Conservation (phyloP, 1,140 invertebrate genomes). For the Drosophila simulans region DNA sequence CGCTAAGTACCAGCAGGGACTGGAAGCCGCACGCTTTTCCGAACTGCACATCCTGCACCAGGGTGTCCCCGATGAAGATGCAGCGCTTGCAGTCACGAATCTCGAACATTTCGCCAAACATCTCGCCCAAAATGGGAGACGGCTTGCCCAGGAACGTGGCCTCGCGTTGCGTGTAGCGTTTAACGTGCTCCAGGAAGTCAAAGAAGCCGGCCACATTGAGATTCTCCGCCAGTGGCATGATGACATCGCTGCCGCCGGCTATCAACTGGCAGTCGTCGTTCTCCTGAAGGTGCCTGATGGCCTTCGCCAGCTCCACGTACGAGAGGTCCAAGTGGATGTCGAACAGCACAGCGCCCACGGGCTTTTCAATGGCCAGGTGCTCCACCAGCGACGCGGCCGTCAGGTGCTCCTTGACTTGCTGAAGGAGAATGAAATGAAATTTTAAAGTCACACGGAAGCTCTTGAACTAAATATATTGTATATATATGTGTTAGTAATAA, state of each 20-base stretch:
- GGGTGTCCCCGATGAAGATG: constrained; percentile 87
- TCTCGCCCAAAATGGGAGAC: constrained; percentile 85
- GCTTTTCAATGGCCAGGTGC: constrained; percentile 53
- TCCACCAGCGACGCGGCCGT: constrained; percentile 59
- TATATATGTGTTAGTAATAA: no score
- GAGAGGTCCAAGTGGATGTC: constrained; percentile 74
- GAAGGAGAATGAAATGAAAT: background rate
- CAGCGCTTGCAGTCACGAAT: constrained; percentile 85
- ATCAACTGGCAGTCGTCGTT: constrained; percentile 64
- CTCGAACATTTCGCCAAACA: constrained; percentile 83
- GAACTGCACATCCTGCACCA: constrained; percentile 86
- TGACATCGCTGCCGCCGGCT: constrained; percentile 68
- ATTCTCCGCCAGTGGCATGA: constrained; percentile 65
- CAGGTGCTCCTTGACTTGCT: constrained; percentile 73
- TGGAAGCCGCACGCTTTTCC: constrained; percentile 86
- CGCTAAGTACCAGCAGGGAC: constrained; percentile 86
- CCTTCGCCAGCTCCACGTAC: constrained; percentile 72
- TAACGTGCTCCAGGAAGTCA: constrained; percentile 85
- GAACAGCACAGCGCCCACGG: constrained; percentile 73
- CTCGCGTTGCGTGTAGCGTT: constrained; percentile 79
- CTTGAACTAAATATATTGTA: no score
- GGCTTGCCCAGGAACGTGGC: constrained; percentile 86
- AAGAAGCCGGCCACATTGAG: constrained; percentile 82
- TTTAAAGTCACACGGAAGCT: background rate
- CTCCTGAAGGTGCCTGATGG: constrained; percentile 64